Conservation (phyloP, 2,113 vertebrate genomes). For the Mesoclemmys tuberculata region DNA sequence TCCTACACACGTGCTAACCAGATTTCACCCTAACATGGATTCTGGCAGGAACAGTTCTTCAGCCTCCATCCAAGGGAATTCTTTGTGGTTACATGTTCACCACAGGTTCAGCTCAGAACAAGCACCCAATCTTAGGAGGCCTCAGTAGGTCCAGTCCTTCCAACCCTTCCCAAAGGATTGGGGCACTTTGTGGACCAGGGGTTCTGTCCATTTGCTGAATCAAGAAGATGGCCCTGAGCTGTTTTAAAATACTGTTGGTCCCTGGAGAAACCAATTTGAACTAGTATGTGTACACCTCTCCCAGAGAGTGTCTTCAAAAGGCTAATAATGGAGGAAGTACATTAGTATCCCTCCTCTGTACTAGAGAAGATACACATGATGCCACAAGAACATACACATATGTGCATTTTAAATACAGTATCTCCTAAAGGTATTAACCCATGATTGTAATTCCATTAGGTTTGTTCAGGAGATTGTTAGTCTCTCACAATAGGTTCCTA, state of each 20-base stretch:
- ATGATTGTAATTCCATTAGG: neutral
- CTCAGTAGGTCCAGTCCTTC: neutral
- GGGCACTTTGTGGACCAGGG: neutral
- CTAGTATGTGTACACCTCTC: neutral
- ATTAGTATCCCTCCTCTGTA: neutral
- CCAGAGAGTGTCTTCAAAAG: neutral
- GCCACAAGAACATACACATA: neutral
- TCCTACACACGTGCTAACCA: neutral
- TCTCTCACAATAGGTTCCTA: neutral
- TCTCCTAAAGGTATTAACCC: neutral
- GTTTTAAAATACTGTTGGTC: neutral
- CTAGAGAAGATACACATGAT: neutral
- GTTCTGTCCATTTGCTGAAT: neutral
- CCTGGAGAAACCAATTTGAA: neutral
- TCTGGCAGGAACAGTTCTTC: neutral
- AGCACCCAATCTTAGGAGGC: neutral
- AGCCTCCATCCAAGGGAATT: neutral
- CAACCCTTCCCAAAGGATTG: neutral
- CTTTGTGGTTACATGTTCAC: neutral
- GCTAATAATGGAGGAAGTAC: neutral
- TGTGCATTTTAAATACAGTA: neutral
- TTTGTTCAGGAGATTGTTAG: neutral
- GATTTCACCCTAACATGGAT: neutral
- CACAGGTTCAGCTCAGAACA: neutral
- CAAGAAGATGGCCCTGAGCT: neutral